Percentiles rank a stretch among this genome's conserved stretches.
Evolutionary conservation across 2,888 invertebrate genomes (phyloP).

Genomic region (Trypoxylon attenuatum): DNA sequence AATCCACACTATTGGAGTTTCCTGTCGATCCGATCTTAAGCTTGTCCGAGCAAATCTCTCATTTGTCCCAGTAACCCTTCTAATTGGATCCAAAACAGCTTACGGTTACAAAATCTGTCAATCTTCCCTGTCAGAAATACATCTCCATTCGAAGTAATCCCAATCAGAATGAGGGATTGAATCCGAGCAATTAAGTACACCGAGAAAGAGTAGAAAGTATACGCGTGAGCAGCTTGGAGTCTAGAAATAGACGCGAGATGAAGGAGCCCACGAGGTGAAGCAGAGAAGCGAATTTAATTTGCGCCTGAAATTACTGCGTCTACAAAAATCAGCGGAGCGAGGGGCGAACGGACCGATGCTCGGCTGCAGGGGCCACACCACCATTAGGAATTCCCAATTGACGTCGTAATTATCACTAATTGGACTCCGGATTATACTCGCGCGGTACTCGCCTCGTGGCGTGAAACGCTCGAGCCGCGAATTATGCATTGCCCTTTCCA

Average conservation of each 20-base stretch:
- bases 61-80: too few relatives aligned
- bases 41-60: too few relatives aligned
- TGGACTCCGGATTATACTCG: conserved; percentile 64
- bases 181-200: not conserved
- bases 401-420: conserved; percentile 70
- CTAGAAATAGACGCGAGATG: not conserved
- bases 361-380: conserved; percentile 30
- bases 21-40: too few relatives aligned
- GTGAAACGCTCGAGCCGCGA: conserved; percentile 56
- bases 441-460: conserved; percentile 56
- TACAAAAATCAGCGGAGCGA: conserved; percentile 51
- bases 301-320: conserved; percentile 48
- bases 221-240: not conserved
- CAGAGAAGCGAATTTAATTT: conserved; percentile 55
- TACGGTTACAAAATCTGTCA: too few relatives aligned
- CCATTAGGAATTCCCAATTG: conserved; percentile 66
- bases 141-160: not conserved
- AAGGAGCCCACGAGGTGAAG: too few relatives aligned
- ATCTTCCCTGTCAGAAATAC: too few relatives aligned
- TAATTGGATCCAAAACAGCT: too few relatives aligned
- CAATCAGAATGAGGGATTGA: not conserved
- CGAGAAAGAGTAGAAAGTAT: not conserved
- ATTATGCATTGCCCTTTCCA: conserved; percentile 59
- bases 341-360: conserved; percentile 15
- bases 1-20: too few relatives aligned